Evolutionary conservation across 2,888 invertebrate species (phyloP).

Genomic region (Megastigmus dorsalis): DNA sequence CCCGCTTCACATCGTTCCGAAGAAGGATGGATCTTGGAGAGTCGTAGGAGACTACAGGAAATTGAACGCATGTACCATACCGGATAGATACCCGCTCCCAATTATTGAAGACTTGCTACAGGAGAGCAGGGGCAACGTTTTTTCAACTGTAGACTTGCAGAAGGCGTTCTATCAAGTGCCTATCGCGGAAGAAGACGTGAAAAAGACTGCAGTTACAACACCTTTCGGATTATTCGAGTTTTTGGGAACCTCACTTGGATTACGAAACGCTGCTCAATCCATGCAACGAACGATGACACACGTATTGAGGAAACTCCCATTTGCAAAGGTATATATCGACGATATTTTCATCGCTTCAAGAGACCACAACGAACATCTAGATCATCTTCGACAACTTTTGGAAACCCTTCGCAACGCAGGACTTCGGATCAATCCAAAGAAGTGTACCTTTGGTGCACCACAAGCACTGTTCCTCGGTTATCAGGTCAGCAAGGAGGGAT

Average conservation of each 20-base stretch:
- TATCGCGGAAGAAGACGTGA: too few relatives aligned
- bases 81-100: too few relatives aligned
- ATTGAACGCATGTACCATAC: not conserved
- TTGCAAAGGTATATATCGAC: slow-evolving; percentile 43
- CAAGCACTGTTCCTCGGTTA: not conserved
- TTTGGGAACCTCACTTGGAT: not conserved
- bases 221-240: not conserved
- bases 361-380: slow-evolving; percentile 38
- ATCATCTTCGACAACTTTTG: slow-evolving; percentile 49
- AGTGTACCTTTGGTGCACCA: not conserved
- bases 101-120: not conserved
- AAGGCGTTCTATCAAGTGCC: too few relatives aligned
- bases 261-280: not conserved
- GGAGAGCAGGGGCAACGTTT: not conserved
- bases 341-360: slow-evolving; percentile 52
- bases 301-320: too few relatives aligned
- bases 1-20: too few relatives aligned
- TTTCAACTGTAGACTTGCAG: too few relatives aligned
- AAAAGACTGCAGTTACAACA: too few relatives aligned
- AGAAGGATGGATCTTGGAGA: too few relatives aligned
- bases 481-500: too few relatives aligned
- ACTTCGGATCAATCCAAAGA: slow-evolving; percentile 36
- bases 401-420: slow-evolving; percentile 21
- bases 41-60: not conserved
- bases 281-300: not conserved